Base-by-base conservation (phyloP, 2,888 invertebrate genomes). In the Labia minor region DNA sequence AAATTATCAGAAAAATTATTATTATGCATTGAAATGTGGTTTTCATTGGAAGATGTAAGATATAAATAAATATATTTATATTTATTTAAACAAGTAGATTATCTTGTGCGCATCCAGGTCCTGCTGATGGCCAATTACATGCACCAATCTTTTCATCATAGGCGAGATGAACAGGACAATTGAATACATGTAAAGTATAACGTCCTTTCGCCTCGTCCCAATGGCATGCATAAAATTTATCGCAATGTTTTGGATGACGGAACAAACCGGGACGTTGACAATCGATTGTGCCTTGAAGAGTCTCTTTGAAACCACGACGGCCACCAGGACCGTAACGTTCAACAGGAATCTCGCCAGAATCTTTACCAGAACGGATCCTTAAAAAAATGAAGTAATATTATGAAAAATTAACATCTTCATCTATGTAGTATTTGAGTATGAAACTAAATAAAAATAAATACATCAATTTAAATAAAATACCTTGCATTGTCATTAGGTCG, bases 111-210 rank as follows among this genome's bases (percentile, higher is more conserved):
- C 89, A 90, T 65, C 87, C 85, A 0, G 89, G 89, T 21, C 89
- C 89, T 74, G 88, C 86, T 73, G 87, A 88, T 1, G 90, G 90
- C 88, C 89, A 89, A 76, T 89, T 90, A 73, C 90, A 90, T 64
- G 89, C 90, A n/a, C 87, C 85, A 72, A 88, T 80, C 67, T 79
- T 83, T 19, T 84, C 82, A 75, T 90, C 90, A 73, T 89, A 90
- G 64, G 88, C 88, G 65, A 90, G 79, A 74, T 88, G 88, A 14
- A 90, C 83, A 0, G 90, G 90, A 73, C 90, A 90, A 74, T 89
- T 87, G 76, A 90, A 89, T 1, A 87, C 82, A 73, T 88, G 87
- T 6, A 90, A 80, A 1, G 88, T 88, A 75, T 85, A 90, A 72
- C 84, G 82, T 71, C 88, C 85, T 74, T 89, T 87, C 74, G 85